A percentile compares a stretch with the other conserved stretches of the same genome.
These are phyloP conservation scores for Drosophila yakuba DNA, from an alignment of 1,140 invertebrate genomes.

Conservation along the genomic window DNA sequence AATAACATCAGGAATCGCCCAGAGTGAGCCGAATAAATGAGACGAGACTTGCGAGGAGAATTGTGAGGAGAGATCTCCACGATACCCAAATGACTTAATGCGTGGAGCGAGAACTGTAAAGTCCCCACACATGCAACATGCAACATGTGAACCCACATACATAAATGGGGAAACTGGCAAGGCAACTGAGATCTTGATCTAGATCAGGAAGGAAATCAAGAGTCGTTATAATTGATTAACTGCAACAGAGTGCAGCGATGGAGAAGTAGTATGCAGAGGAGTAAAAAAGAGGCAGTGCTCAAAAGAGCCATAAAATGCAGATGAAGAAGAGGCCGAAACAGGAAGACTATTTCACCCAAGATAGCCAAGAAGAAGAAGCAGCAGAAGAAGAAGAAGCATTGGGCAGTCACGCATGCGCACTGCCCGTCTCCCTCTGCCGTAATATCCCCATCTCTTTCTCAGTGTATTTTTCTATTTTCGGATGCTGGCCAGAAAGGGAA, in stretches of 20 bases:
- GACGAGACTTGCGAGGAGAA: slow-evolving; percentile 9
- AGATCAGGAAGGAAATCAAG: slow-evolving; percentile 85
- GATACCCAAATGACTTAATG: slow-evolving; percentile 65
- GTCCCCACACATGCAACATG: slow-evolving; percentile 29
- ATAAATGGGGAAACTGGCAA: slow-evolving; percentile 26
- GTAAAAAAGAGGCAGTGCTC: slow-evolving; percentile 9
- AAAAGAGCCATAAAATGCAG: slow-evolving; percentile 34
- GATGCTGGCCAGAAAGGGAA: slow-evolving; percentile 83
- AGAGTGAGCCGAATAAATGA: slow-evolving; percentile 45
- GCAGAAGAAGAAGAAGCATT: slow-evolving; percentile 36
- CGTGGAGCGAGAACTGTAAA: slow-evolving; percentile 44
- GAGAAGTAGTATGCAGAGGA: background rate
- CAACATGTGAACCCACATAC: slow-evolving; percentile 43
- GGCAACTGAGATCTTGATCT: slow-evolving; percentile 75
- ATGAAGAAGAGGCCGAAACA: slow-evolving; percentile 61
- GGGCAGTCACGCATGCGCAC: slow-evolving; percentile 70
- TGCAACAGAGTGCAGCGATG: slow-evolving; percentile 56
- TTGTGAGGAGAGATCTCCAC: slow-evolving; percentile 13
- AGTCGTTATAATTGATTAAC: slow-evolving; percentile 85
- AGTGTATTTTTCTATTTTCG: slow-evolving; percentile 65
- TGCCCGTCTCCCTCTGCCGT: background rate
- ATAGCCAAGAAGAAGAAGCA: slow-evolving; percentile 6
- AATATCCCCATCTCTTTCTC: slow-evolving; percentile 3
- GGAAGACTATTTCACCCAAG: slow-evolving; percentile 60
- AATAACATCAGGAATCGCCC: slow-evolving; percentile 42